Evolutionary conservation across 1,140 invertebrate genomes (phyloP), one percentile per base, ranked within the genome.

Genomic region (Orchestia grillus): DNA sequence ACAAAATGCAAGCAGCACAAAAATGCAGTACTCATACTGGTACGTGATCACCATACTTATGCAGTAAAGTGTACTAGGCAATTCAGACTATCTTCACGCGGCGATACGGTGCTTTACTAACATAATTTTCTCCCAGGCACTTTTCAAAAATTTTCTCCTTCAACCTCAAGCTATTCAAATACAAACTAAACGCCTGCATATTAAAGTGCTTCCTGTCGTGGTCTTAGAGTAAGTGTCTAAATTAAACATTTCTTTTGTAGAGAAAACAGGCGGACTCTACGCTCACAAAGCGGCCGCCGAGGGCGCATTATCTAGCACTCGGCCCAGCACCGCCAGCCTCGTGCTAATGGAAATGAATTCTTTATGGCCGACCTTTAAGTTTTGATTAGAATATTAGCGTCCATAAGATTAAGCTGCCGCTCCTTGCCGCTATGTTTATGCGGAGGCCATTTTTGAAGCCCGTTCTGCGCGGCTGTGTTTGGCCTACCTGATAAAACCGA

Each of bases 371-470:
- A 77, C 62, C 62, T 77, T 77, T 77, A 77, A 77, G 62, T 77
- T 77, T 77, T 77, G 62, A 77, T 77, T 77, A 77, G 62, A 77
- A 77, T 77, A 77, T 77, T 77, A 77, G 62, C 62, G 62, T 77
- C 62, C 62, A 77, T 77, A 77, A 77, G 62, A 77, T 77, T 77
- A 77, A 77, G 62, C 62, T 77, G 62, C 62, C 62, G 62, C 62
- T 36, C 62, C 62, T 77, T 77, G 62, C 62, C 62, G 1, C 28
- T 36, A 77, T 77, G 62, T 77, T 77, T 77, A 77, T 77, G 62
- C 62, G 28, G 15, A 77, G 62, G 62, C 62, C 62, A 15, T 77
- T 77, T 77, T 77, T 77, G 62, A 77, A 77, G 62, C 28, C 36
- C 28, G 28, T 77, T 77, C 62, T 77, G 62, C 11, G 62, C 28